Conservation (phyloP, 2,888 invertebrate species). For the Drosophila multiciliata region DNA sequence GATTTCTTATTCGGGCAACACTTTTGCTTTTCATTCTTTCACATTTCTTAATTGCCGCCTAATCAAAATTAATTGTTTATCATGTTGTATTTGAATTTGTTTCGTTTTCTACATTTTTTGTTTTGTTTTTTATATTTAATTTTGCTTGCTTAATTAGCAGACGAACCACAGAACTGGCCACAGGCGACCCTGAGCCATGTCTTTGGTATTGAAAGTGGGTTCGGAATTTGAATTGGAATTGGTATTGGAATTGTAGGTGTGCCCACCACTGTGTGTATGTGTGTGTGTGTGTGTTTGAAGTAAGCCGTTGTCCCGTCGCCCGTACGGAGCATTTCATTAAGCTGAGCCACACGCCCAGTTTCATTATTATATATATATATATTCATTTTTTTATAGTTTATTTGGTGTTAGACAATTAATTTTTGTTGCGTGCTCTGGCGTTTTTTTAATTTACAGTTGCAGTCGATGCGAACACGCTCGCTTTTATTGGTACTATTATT, state of each 20-base stretch:
- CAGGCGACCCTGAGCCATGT: conserved; percentile 45
- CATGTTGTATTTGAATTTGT: conserved; percentile 77
- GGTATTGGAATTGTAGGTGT: conserved; percentile 67
- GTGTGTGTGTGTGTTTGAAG: conserved; percentile 30
- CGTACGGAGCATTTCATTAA: conserved; percentile 49
- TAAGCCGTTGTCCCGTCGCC: conserved; percentile 23
- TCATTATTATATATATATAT: conserved; percentile 22
- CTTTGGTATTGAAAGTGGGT: conserved; percentile 5
- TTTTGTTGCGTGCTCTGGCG: conserved; percentile 82
- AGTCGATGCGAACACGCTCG: conserved; percentile 62
- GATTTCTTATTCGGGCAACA: conserved; percentile 58
- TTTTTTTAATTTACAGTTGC: conserved; percentile 80
- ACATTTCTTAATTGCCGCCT: conserved; percentile 73
- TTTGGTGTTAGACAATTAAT: conserved; percentile 84
- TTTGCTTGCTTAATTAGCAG: conserved; percentile 73
- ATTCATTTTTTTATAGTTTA: conserved; percentile 58
- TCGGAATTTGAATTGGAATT: conserved; percentile 14
- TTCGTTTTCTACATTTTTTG: conserved; percentile 46
- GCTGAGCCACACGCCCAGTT: conserved; percentile 71
- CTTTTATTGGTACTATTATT: conserved; percentile 52
- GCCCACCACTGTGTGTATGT: conserved; percentile 49
- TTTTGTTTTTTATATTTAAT: conserved; percentile 33
- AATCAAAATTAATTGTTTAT: conserved; percentile 83
- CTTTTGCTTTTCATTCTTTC: conserved; percentile 59
- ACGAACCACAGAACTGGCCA: conserved; percentile 44